Base-by-base conservation (phyloP, 2,797 vertebrate species). In the Crocidura indochinensis region DNA sequence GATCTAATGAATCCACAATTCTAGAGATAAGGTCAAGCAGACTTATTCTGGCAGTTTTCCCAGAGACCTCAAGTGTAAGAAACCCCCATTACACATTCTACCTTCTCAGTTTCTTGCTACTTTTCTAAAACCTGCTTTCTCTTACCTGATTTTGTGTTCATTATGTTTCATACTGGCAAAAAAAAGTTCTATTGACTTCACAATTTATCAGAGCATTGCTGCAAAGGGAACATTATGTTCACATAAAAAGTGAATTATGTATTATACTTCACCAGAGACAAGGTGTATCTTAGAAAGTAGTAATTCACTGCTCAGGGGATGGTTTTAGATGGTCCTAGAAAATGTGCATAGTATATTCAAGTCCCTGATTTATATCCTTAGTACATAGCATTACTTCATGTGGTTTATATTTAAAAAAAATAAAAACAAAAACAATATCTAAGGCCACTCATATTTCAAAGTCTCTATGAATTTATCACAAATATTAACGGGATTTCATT, bases 221-320 rank as follows among this genome's bases (percentile, higher is more conserved):
- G 4, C 31, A 87, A 20, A 69, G 38, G 29, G 53, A 82, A 84
- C 67, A 2, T n/a, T 92, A 84, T 90, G 64, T 44, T 76, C 17
- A 74, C n/a, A 20, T 75, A 74, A 77, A 91, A 72, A 27, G 51
- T 78, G n/a, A 88, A 88, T 73, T 74, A 12, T 5, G 6, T 38
- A 29, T 17, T 9, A 49, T 6, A 27, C 7, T 84, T 87, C 51
- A 75, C 22, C 6, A 49, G 2, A 46, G 6, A 64, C 27, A 29
- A 76, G 17, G 5, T 93, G 27, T n/a, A 9, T 73, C 74, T 79
- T 46, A 8, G 38, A 82, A 87, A 94, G 49, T 38, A 72, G 51
- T 4, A 64, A 22, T 69, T 94, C 83, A 6, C 83, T 53, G 17
- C 17, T 53, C 51, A 53, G 38, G 51, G 10, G 51, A 12, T 14